Evolutionary conservation across 2,888 invertebrate genomes (phyloP).

Genomic region (Maniola hyperantus): DNA sequence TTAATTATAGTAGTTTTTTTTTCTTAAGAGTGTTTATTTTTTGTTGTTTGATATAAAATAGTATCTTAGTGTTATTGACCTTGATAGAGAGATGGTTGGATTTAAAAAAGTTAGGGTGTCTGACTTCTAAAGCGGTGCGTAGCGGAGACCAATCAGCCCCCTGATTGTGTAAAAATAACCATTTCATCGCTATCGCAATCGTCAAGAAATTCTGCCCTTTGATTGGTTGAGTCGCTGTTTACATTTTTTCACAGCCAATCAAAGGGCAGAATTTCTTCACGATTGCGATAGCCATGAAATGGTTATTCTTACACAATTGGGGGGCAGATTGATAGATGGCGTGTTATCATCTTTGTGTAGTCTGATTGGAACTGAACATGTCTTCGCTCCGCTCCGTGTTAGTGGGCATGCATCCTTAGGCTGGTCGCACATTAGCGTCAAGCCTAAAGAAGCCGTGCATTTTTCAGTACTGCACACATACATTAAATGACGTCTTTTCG

Average conservation of each 20-base stretch:
- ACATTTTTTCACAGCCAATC: no score
- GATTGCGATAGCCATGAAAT: no score
- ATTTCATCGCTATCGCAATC: no score
- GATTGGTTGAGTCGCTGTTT: no score
- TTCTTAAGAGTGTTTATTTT: constrained; percentile 60
- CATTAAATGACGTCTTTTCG: no score
- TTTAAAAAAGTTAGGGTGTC: constrained; percentile 1
- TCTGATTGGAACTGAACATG: background rate
- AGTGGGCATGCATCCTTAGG: background rate
- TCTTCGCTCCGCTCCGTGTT: background rate
- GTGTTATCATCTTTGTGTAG: background rate
- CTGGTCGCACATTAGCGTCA: background rate
- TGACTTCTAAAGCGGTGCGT: background rate
- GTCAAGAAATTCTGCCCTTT: no score
- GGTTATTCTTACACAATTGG: no score
- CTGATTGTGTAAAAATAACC: no score
- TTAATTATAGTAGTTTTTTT: constrained; percentile 56
- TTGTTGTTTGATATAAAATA: constrained; percentile 60
- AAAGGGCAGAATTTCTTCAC: no score
- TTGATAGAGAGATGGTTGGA: constrained; percentile 51
- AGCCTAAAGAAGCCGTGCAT: background rate
- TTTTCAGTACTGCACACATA: constrained; percentile 2
- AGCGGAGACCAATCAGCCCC: background rate
- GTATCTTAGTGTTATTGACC: constrained; percentile 54
- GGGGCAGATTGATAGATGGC: background rate